Base-by-base conservation (phyloP, 2,888 invertebrate genomes). In the Pyrrhosoma nymphula region DNA sequence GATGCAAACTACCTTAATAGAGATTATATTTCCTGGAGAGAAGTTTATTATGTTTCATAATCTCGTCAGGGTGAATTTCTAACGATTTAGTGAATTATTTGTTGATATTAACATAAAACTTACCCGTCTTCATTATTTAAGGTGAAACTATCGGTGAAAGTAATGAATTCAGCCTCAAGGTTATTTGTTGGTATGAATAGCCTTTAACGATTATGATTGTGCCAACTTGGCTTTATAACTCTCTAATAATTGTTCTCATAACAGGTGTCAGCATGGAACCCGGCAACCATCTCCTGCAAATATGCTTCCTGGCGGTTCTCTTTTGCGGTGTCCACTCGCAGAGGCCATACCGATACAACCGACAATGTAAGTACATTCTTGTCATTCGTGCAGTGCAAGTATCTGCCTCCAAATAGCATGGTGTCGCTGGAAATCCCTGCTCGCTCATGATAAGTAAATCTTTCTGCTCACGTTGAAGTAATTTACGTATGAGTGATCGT, bases 321-420 rank as follows among this genome's bases (percentile, higher is more conserved):
- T 47, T 93, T 39, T 47, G n/a, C 69, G 93, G 93, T 39, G 47
- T 47, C 26, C 39, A 47, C 6, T 47, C 56, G 3, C 93, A 93
- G 69, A 93, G 93, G 18, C 93, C 93, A 47, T 69, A 47, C 26
- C 39, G 93, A 93, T 69, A 75, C 39, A 75, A 16, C 93, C 39
- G 26, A 16, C 63, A 69, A 93, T 26, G 26, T 75, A 75, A 47
- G n/a, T 93, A 69, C 16, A 60, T 16, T 60, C 60, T 47, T 47
- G 47, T 91, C 8, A n/a, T n/a, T 23, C 69, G 26, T 69, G 69
- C 26, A 47, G 4, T 47, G 47, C 69, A n/a, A 6, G 69, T 12
- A 8, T 1, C 23, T 69, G 8, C 69, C 69, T 69, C n/a, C 12
- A 69, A 69, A 69, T 26, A 10, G 69, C 69, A 69, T 6, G 69